phyloP scores from a whole-genome alignment of 92 coral and sea anemone genomes.

The Palythoa grandiflora region DNA sequence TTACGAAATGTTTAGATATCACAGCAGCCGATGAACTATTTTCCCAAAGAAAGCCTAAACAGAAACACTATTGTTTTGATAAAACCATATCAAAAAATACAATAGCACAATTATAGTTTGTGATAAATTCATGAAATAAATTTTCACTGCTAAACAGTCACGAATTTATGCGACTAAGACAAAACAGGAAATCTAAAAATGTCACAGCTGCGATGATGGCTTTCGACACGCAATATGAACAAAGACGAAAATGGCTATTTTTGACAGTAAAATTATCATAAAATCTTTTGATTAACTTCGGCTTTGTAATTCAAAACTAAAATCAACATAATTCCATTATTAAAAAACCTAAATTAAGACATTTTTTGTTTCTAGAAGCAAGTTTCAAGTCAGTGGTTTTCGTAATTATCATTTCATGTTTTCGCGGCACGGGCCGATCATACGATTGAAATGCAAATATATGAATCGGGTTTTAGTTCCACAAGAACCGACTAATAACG shows the following conservation, averaged over 20 bases:
- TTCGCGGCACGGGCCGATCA: constrained; percentile 22
- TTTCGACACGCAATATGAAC: neutral
- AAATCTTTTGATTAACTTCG: neutral
- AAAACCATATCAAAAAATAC: neutral
- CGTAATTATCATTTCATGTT: constrained; percentile 15
- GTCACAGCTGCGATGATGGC: neutral
- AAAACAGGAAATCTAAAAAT: neutral
- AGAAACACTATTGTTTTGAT: neutral
- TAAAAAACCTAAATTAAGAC: constrained; percentile 14
- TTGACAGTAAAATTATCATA: too few species aligned
- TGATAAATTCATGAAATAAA: neutral
- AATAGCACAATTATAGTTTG: neutral
- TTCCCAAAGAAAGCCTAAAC: neutral
- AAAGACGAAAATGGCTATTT: neutral
- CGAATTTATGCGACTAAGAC: neutral
- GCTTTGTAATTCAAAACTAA: neutral
- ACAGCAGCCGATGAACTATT: neutral
- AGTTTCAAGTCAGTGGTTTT: constrained; percentile 14
- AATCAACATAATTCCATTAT: neutral
- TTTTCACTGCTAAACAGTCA: neutral
- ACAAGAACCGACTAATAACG: constrained; percentile 17
- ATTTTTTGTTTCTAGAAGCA: constrained; percentile 14
- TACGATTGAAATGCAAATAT: constrained; percentile 6
- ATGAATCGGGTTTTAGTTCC: constrained; percentile 12
- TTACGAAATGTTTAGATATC: neutral